Percentiles rank a stretch among this genome's conserved stretches.
phyloP scores from a whole-genome alignment of 2,113 vertebrate species.

The Phrynosoma blainvillii region DNA sequence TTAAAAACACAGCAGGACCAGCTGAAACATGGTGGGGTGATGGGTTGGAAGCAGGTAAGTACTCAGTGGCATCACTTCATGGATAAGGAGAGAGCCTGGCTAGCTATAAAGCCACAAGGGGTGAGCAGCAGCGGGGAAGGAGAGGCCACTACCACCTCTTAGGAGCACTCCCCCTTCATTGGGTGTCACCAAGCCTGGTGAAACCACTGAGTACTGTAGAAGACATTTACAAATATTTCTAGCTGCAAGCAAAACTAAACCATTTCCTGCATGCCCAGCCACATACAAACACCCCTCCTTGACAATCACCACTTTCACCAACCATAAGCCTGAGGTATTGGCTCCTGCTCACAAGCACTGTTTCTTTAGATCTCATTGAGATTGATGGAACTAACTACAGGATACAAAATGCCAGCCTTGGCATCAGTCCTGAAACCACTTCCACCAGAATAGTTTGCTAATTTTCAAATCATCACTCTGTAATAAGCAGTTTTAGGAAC shows the following conservation, averaged over 20 bases:
- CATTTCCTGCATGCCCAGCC: no score
- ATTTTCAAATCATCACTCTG: neutral
- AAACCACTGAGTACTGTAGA: no score
- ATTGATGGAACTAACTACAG: neutral
- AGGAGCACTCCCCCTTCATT: no score
- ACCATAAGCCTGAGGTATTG: no score
- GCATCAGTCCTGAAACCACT: neutral
- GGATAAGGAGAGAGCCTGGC: no score
- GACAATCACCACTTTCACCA: neutral
- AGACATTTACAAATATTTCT: neutral
- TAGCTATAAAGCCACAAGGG: no score
- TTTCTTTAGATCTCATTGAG: conserved; percentile 3
- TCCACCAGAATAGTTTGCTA: neutral
- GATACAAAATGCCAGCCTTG: neutral
- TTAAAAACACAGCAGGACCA: neutral
- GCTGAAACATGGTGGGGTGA: neutral
- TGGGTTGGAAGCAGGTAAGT: neutral
- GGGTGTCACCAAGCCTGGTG: no score
- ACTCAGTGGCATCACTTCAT: no score
- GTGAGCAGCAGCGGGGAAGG: no score
- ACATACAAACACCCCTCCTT: neutral
- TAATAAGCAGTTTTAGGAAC: neutral
- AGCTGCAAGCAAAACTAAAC: neutral
- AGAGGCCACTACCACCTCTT: no score
- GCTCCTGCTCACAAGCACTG: neutral